A percentile compares a stretch with the other conserved stretches of the same genome.
These are phyloP conservation scores for Cavia porcellus DNA, from an alignment of 2,113 vertebrate species.

Conservation along the genomic window DNA sequence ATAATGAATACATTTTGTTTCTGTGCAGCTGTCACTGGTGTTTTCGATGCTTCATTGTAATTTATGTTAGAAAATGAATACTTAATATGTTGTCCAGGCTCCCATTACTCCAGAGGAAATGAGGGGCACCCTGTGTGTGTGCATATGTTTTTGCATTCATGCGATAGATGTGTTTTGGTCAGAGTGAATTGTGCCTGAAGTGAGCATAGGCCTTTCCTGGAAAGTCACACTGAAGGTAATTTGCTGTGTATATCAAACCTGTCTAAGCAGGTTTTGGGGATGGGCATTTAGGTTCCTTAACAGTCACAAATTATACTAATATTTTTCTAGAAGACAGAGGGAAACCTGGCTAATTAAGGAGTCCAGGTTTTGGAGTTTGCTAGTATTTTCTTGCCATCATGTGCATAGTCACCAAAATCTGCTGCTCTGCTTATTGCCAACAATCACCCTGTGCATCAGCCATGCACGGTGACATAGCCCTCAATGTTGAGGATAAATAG, in stretches of 20 bases:
- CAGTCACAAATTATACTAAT: constrained; percentile 53
- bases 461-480: neutral
- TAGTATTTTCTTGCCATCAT: neutral
- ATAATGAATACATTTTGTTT: constrained; percentile 84
- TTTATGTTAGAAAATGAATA: constrained; percentile 83
- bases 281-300: constrained; percentile 60
- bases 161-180: constrained; percentile 50
- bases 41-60: constrained; percentile 78
- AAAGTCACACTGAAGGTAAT: constrained; percentile 77
- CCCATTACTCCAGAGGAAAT: constrained; percentile 73
- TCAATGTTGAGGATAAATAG: neutral
- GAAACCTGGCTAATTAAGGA: neutral
- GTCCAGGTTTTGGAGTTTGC: neutral
- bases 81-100: constrained; percentile 75
- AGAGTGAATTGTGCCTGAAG: constrained; percentile 77
- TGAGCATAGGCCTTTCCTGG: constrained; percentile 74
- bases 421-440: constrained; percentile 28
- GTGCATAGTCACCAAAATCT: neutral
- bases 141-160: constrained; percentile 74
- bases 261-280: constrained; percentile 58
- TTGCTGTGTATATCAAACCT: constrained; percentile 66
- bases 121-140: constrained; percentile 38
- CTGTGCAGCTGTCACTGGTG: constrained; percentile 80
- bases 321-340: constrained; percentile 3
- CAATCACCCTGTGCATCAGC: constrained; percentile 36